These are phyloP conservation scores for Danio kyathit DNA, from an alignment of 2,797 vertebrate species.

Conservation along the genomic window DNA sequence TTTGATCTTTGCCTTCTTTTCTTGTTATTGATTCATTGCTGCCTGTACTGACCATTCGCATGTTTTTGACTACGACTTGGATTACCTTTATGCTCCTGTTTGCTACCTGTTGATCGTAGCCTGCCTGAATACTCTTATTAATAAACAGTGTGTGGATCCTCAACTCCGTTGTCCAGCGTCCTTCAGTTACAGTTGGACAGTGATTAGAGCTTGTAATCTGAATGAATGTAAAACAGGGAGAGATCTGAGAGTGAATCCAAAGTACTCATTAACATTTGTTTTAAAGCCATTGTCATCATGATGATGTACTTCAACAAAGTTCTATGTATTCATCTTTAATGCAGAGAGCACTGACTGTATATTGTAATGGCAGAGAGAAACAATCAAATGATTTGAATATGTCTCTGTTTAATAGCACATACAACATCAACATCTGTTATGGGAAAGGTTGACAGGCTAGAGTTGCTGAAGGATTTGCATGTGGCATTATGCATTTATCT, in stretches of 20 bases:
- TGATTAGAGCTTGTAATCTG: neutral
- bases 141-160: too few species aligned
- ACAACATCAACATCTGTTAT: constrained; percentile 5
- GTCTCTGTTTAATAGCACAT: neutral
- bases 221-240: neutral
- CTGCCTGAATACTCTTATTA: too few species aligned
- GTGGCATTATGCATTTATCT: neutral
- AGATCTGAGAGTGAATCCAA: neutral
- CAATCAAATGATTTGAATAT: neutral
- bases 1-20: too few species aligned
- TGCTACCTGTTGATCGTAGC: too few species aligned
- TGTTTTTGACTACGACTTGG: too few species aligned
- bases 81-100: too few species aligned
- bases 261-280: neutral
- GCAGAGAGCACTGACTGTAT: neutral
- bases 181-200: too few species aligned
- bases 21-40: too few species aligned
- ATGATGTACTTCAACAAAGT: neutral
- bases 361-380: neutral
- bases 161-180: too few species aligned
- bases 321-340: neutral
- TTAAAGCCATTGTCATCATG: neutral
- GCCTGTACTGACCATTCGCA: too few species aligned
- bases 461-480: neutral
- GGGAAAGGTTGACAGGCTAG: neutral